These are phyloP conservation scores for Rhinogobius similis DNA, from an alignment of 2,113 vertebrate species.

Conservation along the genomic window DNA sequence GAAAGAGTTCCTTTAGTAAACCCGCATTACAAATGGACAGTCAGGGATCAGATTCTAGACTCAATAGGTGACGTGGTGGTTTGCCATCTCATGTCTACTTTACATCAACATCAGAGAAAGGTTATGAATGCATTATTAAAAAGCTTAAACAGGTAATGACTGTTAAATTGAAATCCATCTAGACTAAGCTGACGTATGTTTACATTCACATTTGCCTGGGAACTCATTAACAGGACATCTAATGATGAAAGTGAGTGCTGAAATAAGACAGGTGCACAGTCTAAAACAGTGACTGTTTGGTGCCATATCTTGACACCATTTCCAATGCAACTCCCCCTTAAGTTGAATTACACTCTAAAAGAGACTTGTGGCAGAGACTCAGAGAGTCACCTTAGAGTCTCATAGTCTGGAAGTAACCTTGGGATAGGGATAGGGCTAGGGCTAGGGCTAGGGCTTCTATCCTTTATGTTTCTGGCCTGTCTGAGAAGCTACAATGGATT, in stretches of 20 bases:
- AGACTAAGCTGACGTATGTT: conserved; percentile 2
- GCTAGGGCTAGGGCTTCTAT: too few species aligned
- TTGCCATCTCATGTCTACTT: background rate
- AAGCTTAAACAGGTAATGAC: background rate
- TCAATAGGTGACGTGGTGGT: background rate
- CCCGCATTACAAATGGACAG: conserved; percentile 30
- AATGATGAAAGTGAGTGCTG: conserved; percentile 2
- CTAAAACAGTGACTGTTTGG: background rate
- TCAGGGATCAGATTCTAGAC: background rate
- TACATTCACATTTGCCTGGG: conserved; percentile 3
- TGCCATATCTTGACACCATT: background rate
- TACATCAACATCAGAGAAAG: background rate
- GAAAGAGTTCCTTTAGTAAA: conserved; percentile 36
- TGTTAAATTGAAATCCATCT: conserved; percentile 2
- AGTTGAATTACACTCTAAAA: too few species aligned
- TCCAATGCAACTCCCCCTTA: too few species aligned
- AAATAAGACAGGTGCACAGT: background rate
- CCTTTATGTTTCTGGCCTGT: too few species aligned
- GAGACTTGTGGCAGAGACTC: too few species aligned
- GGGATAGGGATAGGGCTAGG: too few species aligned
- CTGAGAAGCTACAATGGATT: too few species aligned
- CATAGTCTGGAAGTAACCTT: too few species aligned
- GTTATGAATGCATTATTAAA: conserved; percentile 2
- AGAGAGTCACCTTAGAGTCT: too few species aligned
- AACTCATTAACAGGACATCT: conserved; percentile 2